Evolutionary conservation across 2,888 invertebrate genomes (phyloP).

Genomic region (Patella caerulea): DNA sequence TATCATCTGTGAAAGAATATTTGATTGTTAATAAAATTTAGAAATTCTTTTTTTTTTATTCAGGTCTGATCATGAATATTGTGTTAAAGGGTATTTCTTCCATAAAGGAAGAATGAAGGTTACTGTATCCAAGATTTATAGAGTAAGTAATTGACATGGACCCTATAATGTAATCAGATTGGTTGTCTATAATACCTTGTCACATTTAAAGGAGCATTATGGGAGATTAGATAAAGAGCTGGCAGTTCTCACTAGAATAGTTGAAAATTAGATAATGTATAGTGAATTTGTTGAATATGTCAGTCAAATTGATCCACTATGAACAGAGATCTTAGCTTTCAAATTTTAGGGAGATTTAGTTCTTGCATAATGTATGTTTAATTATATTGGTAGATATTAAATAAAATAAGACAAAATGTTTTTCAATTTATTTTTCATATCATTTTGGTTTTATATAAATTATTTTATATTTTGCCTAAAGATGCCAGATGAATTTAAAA

Average conservation of each 20-base stretch:
- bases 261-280: too few species aligned
- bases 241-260: too few species aligned
- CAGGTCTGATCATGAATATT: constrained; percentile 91
- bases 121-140: constrained; percentile 93
- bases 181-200: not conserved
- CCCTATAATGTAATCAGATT: not conserved
- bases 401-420: not conserved
- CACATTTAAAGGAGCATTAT: not conserved
- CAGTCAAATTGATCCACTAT: too few species aligned
- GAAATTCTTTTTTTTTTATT: constrained; percentile 27
- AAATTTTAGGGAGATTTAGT: too few species aligned
- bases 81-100: constrained; percentile 94
- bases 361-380: too few species aligned
- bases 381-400: not conserved
- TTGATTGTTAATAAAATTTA: too few species aligned
- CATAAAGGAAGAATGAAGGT: constrained; percentile 97
- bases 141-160: constrained; percentile 70
- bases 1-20: too few species aligned
- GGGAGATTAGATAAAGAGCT: too few species aligned
- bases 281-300: too few species aligned
- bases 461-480: too few species aligned
- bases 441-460: not conserved
- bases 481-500: too few species aligned
- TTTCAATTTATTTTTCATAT: not conserved
- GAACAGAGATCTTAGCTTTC: too few species aligned